phyloP scores from a whole-genome alignment of 1,140 invertebrate genomes.

The Gonatopus flavifemur region DNA sequence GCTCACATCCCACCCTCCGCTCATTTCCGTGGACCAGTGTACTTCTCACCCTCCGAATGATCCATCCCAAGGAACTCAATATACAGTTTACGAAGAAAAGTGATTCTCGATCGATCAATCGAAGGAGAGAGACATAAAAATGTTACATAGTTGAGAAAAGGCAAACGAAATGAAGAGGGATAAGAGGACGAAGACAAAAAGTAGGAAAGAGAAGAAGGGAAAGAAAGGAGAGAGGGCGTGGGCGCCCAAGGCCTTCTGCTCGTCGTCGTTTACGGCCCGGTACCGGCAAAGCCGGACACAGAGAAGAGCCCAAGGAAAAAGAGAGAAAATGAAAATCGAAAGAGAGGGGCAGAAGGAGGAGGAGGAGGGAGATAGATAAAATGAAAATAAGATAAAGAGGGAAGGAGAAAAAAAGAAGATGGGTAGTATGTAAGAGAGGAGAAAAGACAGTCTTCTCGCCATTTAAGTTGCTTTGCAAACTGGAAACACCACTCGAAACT shows the following conservation, averaged over 20 bases:
- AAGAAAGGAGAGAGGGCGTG: constrained; percentile 39
- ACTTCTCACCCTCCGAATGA: too few relatives aligned
- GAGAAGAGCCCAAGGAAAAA: constrained; percentile 19
- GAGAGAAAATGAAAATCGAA: constrained; percentile 11
- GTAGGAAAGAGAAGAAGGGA: constrained; percentile 7
- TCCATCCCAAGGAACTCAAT: too few relatives aligned
- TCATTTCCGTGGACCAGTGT: too few relatives aligned
- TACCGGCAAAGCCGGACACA: constrained; percentile 38
- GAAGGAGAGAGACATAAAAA: too few relatives aligned
- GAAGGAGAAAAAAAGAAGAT: constrained; percentile 7
- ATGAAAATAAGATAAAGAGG: constrained; percentile 4
- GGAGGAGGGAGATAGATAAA: neutral
- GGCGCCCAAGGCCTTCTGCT: constrained; percentile 51
- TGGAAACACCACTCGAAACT: constrained; percentile 22
- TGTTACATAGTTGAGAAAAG: too few relatives aligned
- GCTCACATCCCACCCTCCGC: too few relatives aligned
- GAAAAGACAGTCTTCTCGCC: too few relatives aligned
- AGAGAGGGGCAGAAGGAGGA: constrained; percentile 7
- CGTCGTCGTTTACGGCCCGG: constrained; percentile 46
- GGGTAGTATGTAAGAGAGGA: too few relatives aligned
- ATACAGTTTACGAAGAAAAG: too few relatives aligned
- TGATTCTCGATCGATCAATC: too few relatives aligned
- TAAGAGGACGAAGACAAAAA: constrained; percentile 3
- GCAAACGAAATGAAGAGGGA: neutral
- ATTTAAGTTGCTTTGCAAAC: constrained; percentile 18